These are phyloP conservation scores for Clarias macrocephalus DNA, from an alignment of 2,113 vertebrate genomes.

Conservation along the genomic window DNA sequence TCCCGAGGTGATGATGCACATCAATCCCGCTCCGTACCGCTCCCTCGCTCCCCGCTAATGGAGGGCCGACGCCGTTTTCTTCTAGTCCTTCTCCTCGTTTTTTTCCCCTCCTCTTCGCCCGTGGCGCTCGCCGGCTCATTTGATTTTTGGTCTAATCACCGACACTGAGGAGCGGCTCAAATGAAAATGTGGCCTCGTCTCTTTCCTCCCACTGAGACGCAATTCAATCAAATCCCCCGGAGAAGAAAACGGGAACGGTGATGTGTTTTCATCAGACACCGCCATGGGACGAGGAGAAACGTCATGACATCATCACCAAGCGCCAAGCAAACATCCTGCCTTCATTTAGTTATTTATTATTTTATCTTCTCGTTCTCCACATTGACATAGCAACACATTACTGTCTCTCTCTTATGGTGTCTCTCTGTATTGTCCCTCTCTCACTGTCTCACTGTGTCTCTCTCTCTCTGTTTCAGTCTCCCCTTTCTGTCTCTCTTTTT, in stretches of 20 bases:
- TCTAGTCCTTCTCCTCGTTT: conserved; percentile 36
- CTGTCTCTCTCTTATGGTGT: not conserved
- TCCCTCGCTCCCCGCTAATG: conserved; percentile 64
- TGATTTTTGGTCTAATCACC: conserved; percentile 72
- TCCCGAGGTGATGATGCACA: conserved; percentile 56
- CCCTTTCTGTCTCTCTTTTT: not conserved
- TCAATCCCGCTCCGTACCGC: conserved; percentile 55
- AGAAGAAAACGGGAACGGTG: not conserved
- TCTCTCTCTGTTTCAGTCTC: no score
- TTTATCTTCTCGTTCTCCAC: conserved; percentile 2
- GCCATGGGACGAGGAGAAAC: not conserved
- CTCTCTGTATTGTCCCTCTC: not conserved
- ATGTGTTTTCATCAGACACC: conserved; percentile 3
- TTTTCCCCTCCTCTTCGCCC: conserved; percentile 48
- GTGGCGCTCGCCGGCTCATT: conserved; percentile 68
- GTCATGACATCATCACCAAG: conserved; percentile 16
- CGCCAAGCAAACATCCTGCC: not conserved
- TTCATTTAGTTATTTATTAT: not conserved
- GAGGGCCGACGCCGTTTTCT: conserved; percentile 52
- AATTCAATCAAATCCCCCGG: not conserved
- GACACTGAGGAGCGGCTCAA: conserved; percentile 50
- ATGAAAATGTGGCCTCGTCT: conserved; percentile 64
- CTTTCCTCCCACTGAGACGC: conserved; percentile 25
- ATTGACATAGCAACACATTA: not conserved
- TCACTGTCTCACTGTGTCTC: not conserved